Percentiles rank a stretch among this genome's conserved stretches.
These are phyloP conservation scores for Tenthredo mesomela DNA, from an alignment of 2,888 invertebrate genomes.

Conservation along the genomic window DNA sequence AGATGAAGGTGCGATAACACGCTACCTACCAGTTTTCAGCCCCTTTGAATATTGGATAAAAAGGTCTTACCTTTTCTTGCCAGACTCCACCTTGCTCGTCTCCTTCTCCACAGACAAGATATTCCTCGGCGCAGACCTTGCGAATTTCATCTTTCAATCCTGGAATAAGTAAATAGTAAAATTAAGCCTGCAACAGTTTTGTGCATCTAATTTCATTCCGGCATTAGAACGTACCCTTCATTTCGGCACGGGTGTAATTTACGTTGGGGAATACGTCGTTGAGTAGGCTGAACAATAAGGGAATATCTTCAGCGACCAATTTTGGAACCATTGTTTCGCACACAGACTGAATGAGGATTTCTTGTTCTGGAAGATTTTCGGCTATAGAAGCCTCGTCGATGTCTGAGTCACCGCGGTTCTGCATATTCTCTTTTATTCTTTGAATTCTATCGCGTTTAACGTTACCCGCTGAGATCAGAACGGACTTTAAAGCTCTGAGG, in stretches of 20 bases:
- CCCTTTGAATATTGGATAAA: background rate
- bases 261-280: conserved; percentile 99
- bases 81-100: conserved; percentile 95
- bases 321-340: conserved; percentile 99
- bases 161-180: conserved; percentile 68
- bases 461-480: conserved; percentile 98
- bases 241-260: conserved; percentile 96
- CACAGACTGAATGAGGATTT: conserved; percentile 99
- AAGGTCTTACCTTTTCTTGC: conserved; percentile 95
- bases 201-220: conserved; percentile 30
- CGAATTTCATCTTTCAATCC: conserved; percentile 94
- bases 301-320: conserved; percentile 99
- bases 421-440: conserved; percentile 93
- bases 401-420: conserved; percentile 87
- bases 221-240: conserved; percentile 85
- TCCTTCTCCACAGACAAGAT: conserved; percentile 95
- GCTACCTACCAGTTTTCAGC: conserved; percentile 6
- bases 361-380: conserved; percentile 97
- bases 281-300: conserved; percentile 95
- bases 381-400: conserved; percentile 97
- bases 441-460: conserved; percentile 98
- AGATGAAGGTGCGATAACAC: conserved; percentile 10
- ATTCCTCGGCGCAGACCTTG: conserved; percentile 97
- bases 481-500: conserved; percentile 97
- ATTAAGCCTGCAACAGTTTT: background rate